Base-by-base conservation (phyloP, 2,113 vertebrate genomes). In the Sinocyclocheilus anshuiensis region DNA sequence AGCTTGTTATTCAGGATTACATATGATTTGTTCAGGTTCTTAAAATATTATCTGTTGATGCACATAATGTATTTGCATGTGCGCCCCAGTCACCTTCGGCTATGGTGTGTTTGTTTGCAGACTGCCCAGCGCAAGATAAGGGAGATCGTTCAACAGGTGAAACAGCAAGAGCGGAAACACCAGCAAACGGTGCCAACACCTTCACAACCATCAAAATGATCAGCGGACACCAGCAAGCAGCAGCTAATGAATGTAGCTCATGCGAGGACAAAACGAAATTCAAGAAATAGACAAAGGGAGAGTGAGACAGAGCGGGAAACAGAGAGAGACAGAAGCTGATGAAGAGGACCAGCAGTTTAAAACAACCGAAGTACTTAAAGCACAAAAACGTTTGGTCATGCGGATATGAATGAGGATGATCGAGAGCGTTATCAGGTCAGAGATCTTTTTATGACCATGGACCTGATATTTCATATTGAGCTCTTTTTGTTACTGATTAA, bases 41-140 rank as follows among this genome's bases (percentile, higher is more conserved):
- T 39, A 72, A 24, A 48, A 76, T 16, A 24, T 48, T 45, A 76
- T 45, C 6, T 26, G 12, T 67, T 48, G 2, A 75, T 75, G 39
- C 48, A 75, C 48, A 75, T 45, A 4, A 24, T 75, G 22, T 15
- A 76, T 76, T 48, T 76, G n/a, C 74, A 26, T 45, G 36, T 77
- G 48, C 42, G 9, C 75, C 26, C 29, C 33, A 45, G n/a, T 63
- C 20, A 87, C 20, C 71, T 26, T 26, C 11, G 1, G 4, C 18
- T 74, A 33, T 2, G 8, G 26, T 69, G 71, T 75, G 50, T 76
- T 77, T 36, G 13, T 84, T 86, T 55, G 33, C 92, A 99, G 97
- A 97, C 97, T 16, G 98, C 97, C 84, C 97, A 99, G 93, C 96
- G 97, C 92, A 99, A 97, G 95, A 99, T 99, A 94, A 97, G 97